Percentiles rank a stretch among this genome's conserved stretches.
Evolutionary conservation across 2,888 invertebrate species (phyloP).

Genomic region (Brenthis daphne): DNA sequence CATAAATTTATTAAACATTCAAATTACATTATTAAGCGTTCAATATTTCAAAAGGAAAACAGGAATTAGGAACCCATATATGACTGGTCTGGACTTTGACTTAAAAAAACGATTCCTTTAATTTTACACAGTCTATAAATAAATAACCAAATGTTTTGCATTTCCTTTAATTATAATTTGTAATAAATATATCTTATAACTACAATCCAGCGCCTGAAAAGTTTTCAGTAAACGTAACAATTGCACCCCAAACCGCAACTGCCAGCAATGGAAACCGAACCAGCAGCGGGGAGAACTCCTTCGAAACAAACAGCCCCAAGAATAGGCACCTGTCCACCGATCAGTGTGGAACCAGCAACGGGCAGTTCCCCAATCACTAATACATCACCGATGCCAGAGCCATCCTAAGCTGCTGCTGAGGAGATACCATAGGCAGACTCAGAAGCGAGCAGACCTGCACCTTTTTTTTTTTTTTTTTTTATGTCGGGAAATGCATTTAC

Average conservation of each 20-base stretch:
- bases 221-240: background rate
- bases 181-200: background rate
- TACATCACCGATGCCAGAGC: conserved; percentile 48
- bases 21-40: no score
- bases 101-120: no score
- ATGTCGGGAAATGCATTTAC: no score
- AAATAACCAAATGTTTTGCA: no score
- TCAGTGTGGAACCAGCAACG: conserved; percentile 48
- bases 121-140: no score
- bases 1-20: no score
- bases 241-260: conserved; percentile 43
- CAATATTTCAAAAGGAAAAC: no score
- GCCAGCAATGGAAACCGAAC: conserved; percentile 44
- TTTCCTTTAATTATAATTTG: no score
- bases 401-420: conserved; percentile 41
- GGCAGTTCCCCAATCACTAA: conserved; percentile 50
- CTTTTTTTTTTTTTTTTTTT: no score
- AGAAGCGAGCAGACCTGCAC: conserved; percentile 19
- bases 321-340: conserved; percentile 45
- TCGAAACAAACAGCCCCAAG: conserved; percentile 46
- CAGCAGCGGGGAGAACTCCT: conserved; percentile 44
- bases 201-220: background rate
- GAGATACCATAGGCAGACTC: conserved; percentile 1
- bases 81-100: no score
- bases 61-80: no score